phyloP scores from a whole-genome alignment of 2,797 vertebrate genomes.

The Sebastolobus altivelis region DNA sequence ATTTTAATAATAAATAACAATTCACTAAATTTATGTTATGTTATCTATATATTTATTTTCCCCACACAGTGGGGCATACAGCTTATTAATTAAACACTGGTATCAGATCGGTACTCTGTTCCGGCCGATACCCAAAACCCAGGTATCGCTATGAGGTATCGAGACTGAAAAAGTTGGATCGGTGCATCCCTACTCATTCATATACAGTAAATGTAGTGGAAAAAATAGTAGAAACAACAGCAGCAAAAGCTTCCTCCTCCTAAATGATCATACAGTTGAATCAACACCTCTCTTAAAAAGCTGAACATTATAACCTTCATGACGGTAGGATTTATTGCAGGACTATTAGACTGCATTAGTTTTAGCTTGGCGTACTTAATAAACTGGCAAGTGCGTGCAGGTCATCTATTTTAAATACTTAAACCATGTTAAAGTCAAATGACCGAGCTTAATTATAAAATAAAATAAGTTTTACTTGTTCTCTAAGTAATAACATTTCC shows the following conservation, averaged over 20 bases:
- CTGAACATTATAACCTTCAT: not conserved
- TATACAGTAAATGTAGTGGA: not conserved
- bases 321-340: not conserved
- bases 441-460: not conserved
- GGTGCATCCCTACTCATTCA: not conserved
- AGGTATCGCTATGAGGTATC: too few relatives aligned
- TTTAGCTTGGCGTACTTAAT: not conserved
- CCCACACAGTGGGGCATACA: too few relatives aligned
- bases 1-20: too few relatives aligned
- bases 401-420: not conserved
- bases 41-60: too few relatives aligned
- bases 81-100: too few relatives aligned
- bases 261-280: not conserved
- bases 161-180: too few relatives aligned
- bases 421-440: not conserved
- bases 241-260: not conserved
- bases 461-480: slow-evolving; percentile 13
- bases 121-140: too few relatives aligned
- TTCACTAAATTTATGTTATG: too few relatives aligned
- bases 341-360: too few relatives aligned
- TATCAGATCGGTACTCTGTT: too few relatives aligned
- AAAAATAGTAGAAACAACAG: not conserved
- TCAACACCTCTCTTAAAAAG: not conserved
- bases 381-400: not conserved
- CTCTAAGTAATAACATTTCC: not conserved